phyloP scores from a whole-genome alignment of 1,140 invertebrate genomes.

The Bombus superbus region DNA sequence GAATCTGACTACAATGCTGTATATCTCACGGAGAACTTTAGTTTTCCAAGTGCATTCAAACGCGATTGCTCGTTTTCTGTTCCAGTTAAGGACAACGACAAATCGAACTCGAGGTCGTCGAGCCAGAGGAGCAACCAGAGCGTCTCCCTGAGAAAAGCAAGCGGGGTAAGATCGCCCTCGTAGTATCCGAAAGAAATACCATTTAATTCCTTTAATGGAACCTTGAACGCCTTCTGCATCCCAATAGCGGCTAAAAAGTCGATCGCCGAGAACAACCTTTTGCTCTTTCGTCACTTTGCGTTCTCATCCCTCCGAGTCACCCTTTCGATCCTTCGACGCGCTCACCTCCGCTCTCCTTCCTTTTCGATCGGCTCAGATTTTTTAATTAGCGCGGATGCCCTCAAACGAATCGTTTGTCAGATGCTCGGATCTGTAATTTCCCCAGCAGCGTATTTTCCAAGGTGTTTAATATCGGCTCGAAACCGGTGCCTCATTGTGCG shows the following conservation, averaged over 20 bases:
- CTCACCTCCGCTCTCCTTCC: neutral
- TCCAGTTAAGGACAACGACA: conserved; percentile 81
- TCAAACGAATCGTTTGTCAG: neutral
- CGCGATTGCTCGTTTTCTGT: conserved; percentile 34
- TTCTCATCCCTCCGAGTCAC: neutral
- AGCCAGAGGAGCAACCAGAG: conserved; percentile 79
- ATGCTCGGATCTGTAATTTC: neutral
- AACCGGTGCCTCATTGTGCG: conserved; percentile 2
- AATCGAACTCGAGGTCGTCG: conserved; percentile 75
- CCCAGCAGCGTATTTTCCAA: neutral
- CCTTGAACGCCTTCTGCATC: neutral
- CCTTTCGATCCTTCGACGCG: neutral
- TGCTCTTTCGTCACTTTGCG: neutral
- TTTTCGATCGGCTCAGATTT: conserved; percentile 3
- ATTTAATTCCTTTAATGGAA: conserved; percentile 43
- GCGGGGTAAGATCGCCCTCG: conserved; percentile 78
- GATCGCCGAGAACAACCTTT: neutral
- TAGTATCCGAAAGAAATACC: neutral
- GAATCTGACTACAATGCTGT: neutral
- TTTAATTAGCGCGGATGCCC: conserved; percentile 19
- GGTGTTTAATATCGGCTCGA: neutral
- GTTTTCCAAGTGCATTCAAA: neutral
- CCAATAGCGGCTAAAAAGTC: neutral
- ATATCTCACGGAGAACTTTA: neutral
- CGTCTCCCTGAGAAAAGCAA: conserved; percentile 79